phyloP scores from a whole-genome alignment of 1,140 invertebrate genomes.

The Theocolax elegans region DNA sequence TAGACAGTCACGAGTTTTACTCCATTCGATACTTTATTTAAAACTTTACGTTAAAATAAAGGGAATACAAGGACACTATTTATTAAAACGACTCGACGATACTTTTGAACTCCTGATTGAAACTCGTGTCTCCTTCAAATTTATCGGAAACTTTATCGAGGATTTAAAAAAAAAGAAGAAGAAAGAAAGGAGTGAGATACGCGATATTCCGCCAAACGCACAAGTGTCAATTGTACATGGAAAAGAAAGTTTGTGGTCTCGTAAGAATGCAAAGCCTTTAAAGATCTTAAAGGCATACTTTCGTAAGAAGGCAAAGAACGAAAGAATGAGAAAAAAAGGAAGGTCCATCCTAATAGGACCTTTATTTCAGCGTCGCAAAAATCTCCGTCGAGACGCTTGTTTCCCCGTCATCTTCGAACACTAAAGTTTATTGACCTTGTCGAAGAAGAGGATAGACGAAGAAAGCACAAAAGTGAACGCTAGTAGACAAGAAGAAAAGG shows the following conservation, averaged over 20 bases:
- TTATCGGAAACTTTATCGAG: too few species aligned
- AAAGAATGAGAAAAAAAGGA: slow-evolving; percentile 31
- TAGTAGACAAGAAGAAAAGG: slow-evolving; percentile 27
- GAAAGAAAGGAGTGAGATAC: too few species aligned
- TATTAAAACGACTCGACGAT: too few species aligned
- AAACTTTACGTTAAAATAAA: too few species aligned
- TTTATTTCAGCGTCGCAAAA: neutral
- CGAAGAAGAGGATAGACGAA: slow-evolving; percentile 26
- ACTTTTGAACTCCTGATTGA: too few species aligned
- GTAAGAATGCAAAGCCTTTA: neutral
- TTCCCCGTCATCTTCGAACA: slow-evolving; percentile 42
- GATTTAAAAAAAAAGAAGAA: too few species aligned
- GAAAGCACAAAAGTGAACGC: slow-evolving; percentile 36
- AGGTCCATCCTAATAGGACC: slow-evolving; percentile 1
- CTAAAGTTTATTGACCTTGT: slow-evolving; percentile 45
- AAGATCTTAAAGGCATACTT: slow-evolving; percentile 14
- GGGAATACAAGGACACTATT: too few species aligned
- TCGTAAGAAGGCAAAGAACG: neutral
- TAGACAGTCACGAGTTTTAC: too few species aligned
- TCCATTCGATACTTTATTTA: too few species aligned
- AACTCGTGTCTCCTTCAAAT: too few species aligned
- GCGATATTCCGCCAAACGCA: neutral
- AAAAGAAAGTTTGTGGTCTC: neutral
- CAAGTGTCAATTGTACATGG: slow-evolving; percentile 7
- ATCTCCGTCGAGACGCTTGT: slow-evolving; percentile 5